A percentile compares a stretch with the other conserved stretches of the same genome.
phyloP scores from a whole-genome alignment of 2,797 vertebrate genomes.

The Anguilla anguilla region DNA sequence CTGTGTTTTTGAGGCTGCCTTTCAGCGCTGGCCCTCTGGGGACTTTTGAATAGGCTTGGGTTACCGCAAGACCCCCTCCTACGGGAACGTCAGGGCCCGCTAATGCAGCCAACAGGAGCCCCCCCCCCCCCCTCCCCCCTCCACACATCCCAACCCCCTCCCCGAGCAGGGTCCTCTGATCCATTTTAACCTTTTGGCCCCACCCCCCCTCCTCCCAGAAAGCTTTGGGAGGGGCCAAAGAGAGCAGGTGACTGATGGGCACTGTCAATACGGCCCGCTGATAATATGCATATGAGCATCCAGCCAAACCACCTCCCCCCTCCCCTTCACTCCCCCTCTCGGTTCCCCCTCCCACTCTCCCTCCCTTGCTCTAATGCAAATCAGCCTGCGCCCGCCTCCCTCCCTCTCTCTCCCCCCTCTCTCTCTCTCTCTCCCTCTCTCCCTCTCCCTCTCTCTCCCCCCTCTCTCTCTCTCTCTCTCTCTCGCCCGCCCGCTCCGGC shows the following conservation, averaged over 20 bases:
- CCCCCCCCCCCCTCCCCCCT: constrained; percentile 52
- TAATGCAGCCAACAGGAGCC: constrained; percentile 63
- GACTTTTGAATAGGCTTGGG: constrained; percentile 68
- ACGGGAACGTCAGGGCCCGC: constrained; percentile 52
- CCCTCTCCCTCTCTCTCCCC: neutral
- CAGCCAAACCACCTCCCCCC: constrained; percentile 52
- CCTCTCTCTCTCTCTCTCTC: neutral
- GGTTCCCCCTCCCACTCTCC: neutral
- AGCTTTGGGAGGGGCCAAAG: constrained; percentile 61
- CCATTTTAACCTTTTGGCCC: constrained; percentile 71
- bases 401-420: neutral
- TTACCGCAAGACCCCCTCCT: constrained; percentile 67
- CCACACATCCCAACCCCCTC: constrained; percentile 59
- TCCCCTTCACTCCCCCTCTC: constrained; percentile 34
- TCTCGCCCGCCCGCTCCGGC: constrained; percentile 44
- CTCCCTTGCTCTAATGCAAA: constrained; percentile 63
- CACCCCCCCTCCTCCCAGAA: constrained; percentile 55
- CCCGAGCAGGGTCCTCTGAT: constrained; percentile 72
- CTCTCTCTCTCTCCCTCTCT: neutral
- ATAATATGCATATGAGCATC: constrained; percentile 37
- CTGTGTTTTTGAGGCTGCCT: constrained; percentile 61
- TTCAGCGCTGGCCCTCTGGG: constrained; percentile 70
- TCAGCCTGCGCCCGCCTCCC: constrained; percentile 56
- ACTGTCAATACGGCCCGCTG: constrained; percentile 69
- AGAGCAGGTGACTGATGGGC: constrained; percentile 80